Percentiles rank a stretch among this genome's conserved stretches.
These are phyloP conservation scores for Beroe ovata DNA, from an alignment of 37 sponge, comb jelly and placozoan species.

Conservation along the genomic window DNA sequence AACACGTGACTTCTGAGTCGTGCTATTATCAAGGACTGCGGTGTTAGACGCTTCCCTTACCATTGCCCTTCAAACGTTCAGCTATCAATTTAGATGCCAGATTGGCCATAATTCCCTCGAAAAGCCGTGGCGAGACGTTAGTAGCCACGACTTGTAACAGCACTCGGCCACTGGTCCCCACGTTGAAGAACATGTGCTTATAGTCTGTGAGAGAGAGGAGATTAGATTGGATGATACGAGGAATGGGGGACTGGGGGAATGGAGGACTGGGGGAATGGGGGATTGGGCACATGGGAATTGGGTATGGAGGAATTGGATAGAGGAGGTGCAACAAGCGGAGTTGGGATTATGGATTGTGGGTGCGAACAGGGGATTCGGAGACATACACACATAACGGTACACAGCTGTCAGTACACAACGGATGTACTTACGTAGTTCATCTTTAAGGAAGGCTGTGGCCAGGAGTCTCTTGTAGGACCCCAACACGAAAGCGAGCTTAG, in stretches of 20 bases:
- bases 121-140: conserved; percentile 47
- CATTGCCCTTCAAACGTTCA: conserved; percentile 64
- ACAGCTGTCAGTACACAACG: no score
- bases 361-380: no score
- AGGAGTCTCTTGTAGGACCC: conserved; percentile 64
- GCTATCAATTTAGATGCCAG: conserved; percentile 54
- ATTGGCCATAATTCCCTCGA: conserved; percentile 60
- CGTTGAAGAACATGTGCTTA: conserved; percentile 66
- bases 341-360: no score
- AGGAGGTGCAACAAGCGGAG: no score
- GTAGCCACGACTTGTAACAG: conserved; percentile 30
- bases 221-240: no score
- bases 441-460: conserved; percentile 56
- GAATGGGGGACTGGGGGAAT: no score
- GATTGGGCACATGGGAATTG: no score
- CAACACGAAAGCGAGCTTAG: conserved; percentile 42
- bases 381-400: no score
- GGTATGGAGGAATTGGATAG: no score
- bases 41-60: conserved; percentile 40
- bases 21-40: neutral
- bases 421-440: conserved; percentile 62
- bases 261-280: no score
- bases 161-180: conserved; percentile 42
- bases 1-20: no score
- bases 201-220: no score